Conservation (phyloP, 2,888 invertebrate genomes). For the Heliconius erato region DNA sequence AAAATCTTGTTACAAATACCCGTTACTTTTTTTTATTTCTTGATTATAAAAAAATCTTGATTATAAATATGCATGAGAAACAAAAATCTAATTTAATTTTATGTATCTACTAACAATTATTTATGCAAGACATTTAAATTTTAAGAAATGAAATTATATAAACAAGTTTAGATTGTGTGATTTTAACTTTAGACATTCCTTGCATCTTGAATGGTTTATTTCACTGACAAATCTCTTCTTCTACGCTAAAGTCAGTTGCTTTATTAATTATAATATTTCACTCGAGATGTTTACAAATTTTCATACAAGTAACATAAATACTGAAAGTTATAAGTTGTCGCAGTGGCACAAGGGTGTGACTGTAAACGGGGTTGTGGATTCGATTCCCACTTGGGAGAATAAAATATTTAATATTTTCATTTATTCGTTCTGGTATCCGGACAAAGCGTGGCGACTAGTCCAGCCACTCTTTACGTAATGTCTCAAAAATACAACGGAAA, state of each 20-base stretch:
- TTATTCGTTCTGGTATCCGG: too few species aligned
- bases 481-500: too few species aligned
- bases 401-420: too few species aligned
- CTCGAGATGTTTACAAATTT: not conserved
- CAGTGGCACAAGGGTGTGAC: too few species aligned
- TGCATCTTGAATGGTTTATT: slow-evolving; percentile 21
- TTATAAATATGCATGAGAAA: slow-evolving; percentile 25
- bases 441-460: too few species aligned
- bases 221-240: slow-evolving; percentile 20
- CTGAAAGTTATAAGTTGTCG: not conserved
- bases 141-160: slow-evolving; percentile 42
- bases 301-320: not conserved
- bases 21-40: not conserved
- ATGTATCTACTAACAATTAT: not conserved
- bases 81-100: not conserved
- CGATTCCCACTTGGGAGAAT: too few species aligned
- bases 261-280: not conserved
- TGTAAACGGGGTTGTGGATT: too few species aligned
- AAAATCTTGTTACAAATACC: slow-evolving; percentile 5
- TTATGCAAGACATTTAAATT: not conserved
- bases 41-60: not conserved
- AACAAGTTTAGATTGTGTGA: slow-evolving; percentile 10
- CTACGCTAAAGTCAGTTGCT: not conserved
- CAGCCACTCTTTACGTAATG: too few species aligned
- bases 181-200: not conserved